Evolutionary conservation across 1,140 invertebrate species (phyloP).

Genomic region (Arctopsyche grandis): DNA sequence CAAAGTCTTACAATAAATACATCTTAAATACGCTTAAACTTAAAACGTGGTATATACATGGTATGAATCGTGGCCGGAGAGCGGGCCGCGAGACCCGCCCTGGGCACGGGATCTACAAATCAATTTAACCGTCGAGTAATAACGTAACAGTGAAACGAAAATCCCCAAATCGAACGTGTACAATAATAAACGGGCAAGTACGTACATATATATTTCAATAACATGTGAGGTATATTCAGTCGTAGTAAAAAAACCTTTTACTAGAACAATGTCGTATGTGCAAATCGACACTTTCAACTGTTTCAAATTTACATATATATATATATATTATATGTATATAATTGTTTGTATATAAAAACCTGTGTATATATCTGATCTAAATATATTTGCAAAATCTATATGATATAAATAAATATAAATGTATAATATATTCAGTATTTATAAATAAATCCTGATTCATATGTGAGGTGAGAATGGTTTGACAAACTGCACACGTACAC

Average conservation of each 20-base stretch:
- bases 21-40: neutral
- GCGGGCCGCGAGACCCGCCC: too few species aligned
- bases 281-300: neutral
- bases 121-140: too few species aligned
- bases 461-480: slow-evolving; percentile 48
- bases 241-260: slow-evolving; percentile 15
- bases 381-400: slow-evolving; percentile 40
- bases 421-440: slow-evolving; percentile 26
- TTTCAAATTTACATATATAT: slow-evolving; percentile 15
- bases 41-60: slow-evolving; percentile 38
- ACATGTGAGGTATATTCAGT: slow-evolving; percentile 39
- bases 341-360: slow-evolving; percentile 38
- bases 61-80: slow-evolving; percentile 31
- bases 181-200: too few species aligned
- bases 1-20: too few species aligned
- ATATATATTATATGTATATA: slow-evolving; percentile 3
- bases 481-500: slow-evolving; percentile 39
- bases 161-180: too few species aligned
- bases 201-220: neutral
- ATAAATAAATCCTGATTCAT: slow-evolving; percentile 49
- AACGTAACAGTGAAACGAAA: too few species aligned
- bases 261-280: neutral
- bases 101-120: too few species aligned
- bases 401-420: slow-evolving; percentile 32
- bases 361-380: slow-evolving; percentile 38